Evolutionary conservation across 2,888 invertebrate genomes (phyloP).

Genomic region (Eupithecia abbreviata): DNA sequence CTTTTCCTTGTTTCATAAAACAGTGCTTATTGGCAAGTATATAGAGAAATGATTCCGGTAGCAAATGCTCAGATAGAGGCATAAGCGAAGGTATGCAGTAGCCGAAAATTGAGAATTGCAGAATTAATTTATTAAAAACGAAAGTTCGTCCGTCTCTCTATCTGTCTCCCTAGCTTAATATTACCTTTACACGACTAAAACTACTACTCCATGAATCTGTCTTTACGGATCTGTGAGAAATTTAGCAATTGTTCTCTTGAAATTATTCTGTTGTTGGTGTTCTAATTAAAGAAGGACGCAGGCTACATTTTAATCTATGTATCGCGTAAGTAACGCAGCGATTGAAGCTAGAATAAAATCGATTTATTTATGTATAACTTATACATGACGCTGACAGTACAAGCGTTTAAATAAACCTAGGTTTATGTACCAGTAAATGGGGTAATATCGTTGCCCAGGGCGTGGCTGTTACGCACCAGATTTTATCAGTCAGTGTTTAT

Average conservation of each 20-base stretch:
- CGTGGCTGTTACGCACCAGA: slow-evolving; percentile 44
- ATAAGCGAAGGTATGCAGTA: too few relatives aligned
- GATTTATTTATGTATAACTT: neutral
- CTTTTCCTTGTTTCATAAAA: neutral
- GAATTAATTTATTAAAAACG: neutral
- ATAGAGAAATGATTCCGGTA: too few relatives aligned
- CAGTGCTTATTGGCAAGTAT: too few relatives aligned
- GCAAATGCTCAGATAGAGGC: too few relatives aligned
- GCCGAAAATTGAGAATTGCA: too few relatives aligned
- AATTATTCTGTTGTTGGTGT: too few relatives aligned
- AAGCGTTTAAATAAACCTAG: slow-evolving; percentile 8
- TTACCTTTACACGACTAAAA: neutral
- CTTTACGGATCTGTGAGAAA: neutral
- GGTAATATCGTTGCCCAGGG: slow-evolving; percentile 39
- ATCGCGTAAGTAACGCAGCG: neutral
- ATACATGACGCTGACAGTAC: neutral
- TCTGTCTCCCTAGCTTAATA: neutral
- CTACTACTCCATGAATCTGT: neutral
- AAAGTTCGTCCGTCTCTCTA: neutral
- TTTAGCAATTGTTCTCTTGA: neutral
- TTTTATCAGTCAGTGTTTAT: slow-evolving; percentile 18
- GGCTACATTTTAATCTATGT: neutral
- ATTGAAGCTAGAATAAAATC: neutral
- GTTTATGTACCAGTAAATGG: slow-evolving; percentile 36
- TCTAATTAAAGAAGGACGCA: neutral